phyloP scores from a whole-genome alignment of 2,113 vertebrate genomes.

The Nothocercus julius region DNA sequence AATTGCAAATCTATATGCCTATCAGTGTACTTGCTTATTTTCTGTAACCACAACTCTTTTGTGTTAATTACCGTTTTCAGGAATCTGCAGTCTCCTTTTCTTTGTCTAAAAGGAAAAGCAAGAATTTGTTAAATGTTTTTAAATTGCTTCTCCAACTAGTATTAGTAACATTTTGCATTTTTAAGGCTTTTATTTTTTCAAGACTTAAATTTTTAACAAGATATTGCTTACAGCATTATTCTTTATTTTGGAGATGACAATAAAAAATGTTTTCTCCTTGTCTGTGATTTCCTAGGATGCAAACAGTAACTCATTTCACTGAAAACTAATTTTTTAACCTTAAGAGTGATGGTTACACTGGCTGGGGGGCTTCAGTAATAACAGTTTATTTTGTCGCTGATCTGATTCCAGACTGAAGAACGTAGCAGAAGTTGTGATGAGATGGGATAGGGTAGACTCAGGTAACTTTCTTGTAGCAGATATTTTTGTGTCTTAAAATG shows the following conservation, averaged over 20 bases:
- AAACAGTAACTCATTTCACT: conserved; percentile 44
- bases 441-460: neutral
- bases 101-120: conserved; percentile 10
- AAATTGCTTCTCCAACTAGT: conserved; percentile 25
- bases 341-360: conserved; percentile 32
- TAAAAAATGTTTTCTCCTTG: conserved; percentile 34
- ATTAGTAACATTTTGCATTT: conserved; percentile 43
- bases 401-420: neutral
- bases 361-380: conserved; percentile 3
- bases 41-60: neutral
- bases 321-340: conserved; percentile 58
- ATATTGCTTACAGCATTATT: conserved; percentile 53
- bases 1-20: neutral
- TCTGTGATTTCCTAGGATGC: conserved; percentile 34
- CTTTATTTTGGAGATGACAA: conserved; percentile 28
- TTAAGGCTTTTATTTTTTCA: conserved; percentile 51
- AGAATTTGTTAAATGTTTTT: conserved; percentile 38
- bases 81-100: neutral
- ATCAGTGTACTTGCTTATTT: neutral
- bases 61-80: neutral
- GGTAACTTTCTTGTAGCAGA: neutral
- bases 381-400: neutral
- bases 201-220: conserved; percentile 65
- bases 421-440: neutral
- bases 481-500: neutral